Evolutionary conservation across 2,113 vertebrate species (phyloP).

Genomic region (Nibea albiflora): DNA sequence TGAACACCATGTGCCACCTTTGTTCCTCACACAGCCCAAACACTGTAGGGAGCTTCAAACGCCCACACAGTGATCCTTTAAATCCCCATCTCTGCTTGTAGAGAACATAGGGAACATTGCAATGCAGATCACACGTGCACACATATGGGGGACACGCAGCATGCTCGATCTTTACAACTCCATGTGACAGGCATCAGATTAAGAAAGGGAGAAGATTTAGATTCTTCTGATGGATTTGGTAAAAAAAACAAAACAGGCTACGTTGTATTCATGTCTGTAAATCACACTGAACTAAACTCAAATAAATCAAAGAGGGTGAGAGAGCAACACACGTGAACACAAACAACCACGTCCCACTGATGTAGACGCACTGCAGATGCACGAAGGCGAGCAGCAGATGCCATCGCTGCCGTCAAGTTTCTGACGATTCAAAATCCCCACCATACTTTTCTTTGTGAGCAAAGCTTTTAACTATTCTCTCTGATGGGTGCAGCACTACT

Average conservation of each 20-base stretch:
- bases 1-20: slow-evolving; percentile 17
- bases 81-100: slow-evolving; percentile 29
- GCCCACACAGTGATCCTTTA: slow-evolving; percentile 62
- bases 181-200: not conserved
- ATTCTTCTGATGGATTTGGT: not conserved
- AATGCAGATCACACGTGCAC: slow-evolving; percentile 37
- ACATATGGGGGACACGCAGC: not conserved
- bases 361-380: slow-evolving; percentile 49
- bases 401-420: slow-evolving; percentile 5
- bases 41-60: slow-evolving; percentile 45
- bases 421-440: slow-evolving; percentile 7
- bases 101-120: slow-evolving; percentile 35
- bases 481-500: slow-evolving; percentile 13
- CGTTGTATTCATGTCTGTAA: slow-evolving; percentile 1
- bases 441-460: slow-evolving; percentile 5
- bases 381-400: slow-evolving; percentile 5
- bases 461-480: slow-evolving; percentile 54
- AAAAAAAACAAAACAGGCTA: not conserved
- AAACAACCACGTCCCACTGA: slow-evolving; percentile 8
- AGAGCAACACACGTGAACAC: not conserved
- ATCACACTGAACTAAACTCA: slow-evolving; percentile 14
- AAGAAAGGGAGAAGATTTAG: not conserved
- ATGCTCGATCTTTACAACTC: not conserved
- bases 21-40: slow-evolving; percentile 47
- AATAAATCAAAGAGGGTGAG: not conserved